These are phyloP conservation scores for Momotus momota DNA, from an alignment of 2,797 vertebrate species.

Conservation along the genomic window DNA sequence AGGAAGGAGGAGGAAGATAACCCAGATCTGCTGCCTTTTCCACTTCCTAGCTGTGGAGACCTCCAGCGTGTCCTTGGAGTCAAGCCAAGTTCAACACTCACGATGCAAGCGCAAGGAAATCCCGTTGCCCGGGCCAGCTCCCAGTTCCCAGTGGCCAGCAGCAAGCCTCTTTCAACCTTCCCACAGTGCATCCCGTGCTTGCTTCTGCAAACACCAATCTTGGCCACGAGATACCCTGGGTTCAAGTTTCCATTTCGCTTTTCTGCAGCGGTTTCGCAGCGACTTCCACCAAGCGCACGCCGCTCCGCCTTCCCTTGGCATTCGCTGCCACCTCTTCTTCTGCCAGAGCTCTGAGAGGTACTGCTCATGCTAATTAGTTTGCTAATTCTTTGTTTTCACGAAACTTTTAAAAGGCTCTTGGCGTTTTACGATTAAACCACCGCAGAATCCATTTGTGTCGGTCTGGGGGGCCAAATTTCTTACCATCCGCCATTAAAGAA, in stretches of 20 bases:
- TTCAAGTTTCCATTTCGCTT: not conserved
- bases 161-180: not conserved
- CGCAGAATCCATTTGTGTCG: not conserved
- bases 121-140: not conserved
- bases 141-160: not conserved
- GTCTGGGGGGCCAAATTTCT: not conserved
- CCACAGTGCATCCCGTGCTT: fast-evolving
- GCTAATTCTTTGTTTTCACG: constrained; percentile 1
- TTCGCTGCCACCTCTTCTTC: not conserved
- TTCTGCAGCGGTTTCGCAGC: not conserved
- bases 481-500: not conserved
- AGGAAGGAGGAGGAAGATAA: not conserved
- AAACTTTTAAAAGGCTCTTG: not conserved
- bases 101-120: not conserved
- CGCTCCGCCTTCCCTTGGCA: not conserved
- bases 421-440: not conserved
- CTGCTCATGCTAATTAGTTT: not conserved
- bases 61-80: not conserved
- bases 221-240: fast-evolving
- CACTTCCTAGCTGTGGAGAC: not conserved
- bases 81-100: not conserved
- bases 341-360: not conserved
- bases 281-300: not conserved
- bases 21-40: not conserved
- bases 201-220: not conserved